Evolutionary conservation across 1,140 invertebrate genomes (phyloP), one percentile per base, ranked within the genome.

Genomic region (Rhynchophorus ferrugineus): DNA sequence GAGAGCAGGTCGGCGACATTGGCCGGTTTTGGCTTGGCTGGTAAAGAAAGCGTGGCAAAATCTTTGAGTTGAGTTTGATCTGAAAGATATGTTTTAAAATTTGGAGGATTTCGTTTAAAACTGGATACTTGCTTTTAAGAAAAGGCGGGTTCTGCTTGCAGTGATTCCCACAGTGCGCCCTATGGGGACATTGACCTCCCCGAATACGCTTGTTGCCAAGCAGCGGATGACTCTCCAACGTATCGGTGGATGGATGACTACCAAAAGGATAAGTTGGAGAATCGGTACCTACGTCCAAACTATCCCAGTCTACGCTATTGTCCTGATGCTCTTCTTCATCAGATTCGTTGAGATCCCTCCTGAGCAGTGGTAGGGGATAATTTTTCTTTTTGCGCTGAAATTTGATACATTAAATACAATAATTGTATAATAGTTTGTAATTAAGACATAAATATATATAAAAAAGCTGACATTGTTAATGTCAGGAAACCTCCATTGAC

Each of bases 331-430:
- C 36, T n/a, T 52, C 50, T 11, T 54, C 51, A 19, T 9, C 21
- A 42, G 33, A 42, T 17, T 38, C 51, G 9, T 46, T 33, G 3
- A 49, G 11, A n/a, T 55, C 53, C 17, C 16, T 6, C 8, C 11
- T 24, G 33, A 49, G 42, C 5, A 49, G 11, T 9, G 53, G 53
- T 3, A 55, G 42, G 16, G 45, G 35, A 24, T 22, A 13, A 9
- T 47, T 16, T 7, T 14, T 16, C 20, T 35, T 35, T 38, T 38
- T 49, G 22, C 53, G 53, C 53, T 55, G 39, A 49, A 55, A 55
- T 55, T 55, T 55, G 11, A 36, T 9, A 16, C 44, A 42, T 24
- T 21, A 47, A 36, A 21, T 19, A 14, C 11, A 2, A 16, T 47
- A 19, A 18, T 7, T 24, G n/a, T 13, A 6, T 18, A 16, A 33